These are phyloP conservation scores for Eupristina koningsbergeri DNA, from an alignment of 1,140 invertebrate species.

Conservation along the genomic window DNA sequence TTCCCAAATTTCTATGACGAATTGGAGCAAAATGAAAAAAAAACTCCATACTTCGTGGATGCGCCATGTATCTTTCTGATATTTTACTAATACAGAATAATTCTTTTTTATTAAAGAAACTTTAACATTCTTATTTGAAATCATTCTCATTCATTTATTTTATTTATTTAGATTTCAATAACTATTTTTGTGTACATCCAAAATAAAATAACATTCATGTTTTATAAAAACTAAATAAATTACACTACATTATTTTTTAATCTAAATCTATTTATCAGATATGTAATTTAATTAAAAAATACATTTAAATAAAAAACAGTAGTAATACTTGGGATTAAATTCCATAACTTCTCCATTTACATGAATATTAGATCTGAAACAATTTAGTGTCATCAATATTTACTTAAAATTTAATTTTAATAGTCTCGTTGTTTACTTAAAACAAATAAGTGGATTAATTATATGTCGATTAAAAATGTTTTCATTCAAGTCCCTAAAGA, in stretches of 20 bases:
- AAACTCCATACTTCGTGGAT: too few relatives aligned
- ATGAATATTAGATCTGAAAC: neutral
- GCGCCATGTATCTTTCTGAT: too few relatives aligned
- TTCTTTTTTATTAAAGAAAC: neutral
- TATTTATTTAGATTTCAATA: neutral
- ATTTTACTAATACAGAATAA: neutral
- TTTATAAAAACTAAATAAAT: too few relatives aligned
- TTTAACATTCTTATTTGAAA: neutral
- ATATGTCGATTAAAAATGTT: too few relatives aligned
- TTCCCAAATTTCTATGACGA: too few relatives aligned
- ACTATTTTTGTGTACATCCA: neutral
- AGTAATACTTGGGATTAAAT: neutral
- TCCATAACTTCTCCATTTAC: neutral
- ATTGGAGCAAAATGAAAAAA: too few relatives aligned
- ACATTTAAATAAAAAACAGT: neutral
- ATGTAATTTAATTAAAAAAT: neutral
- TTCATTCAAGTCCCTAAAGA: too few relatives aligned
- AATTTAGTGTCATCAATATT: neutral
- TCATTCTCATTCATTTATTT: neutral
- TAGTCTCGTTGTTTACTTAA: neutral
- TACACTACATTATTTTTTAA: too few relatives aligned
- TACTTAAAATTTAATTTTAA: neutral
- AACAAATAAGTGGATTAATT: too few relatives aligned
- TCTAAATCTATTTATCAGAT: neutral
- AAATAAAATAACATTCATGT: too few relatives aligned